Evolutionary conservation across 2,797 vertebrate genomes (phyloP), one percentile per base, ranked within the genome.

Genomic region (Pipistrellus nathusii): DNA sequence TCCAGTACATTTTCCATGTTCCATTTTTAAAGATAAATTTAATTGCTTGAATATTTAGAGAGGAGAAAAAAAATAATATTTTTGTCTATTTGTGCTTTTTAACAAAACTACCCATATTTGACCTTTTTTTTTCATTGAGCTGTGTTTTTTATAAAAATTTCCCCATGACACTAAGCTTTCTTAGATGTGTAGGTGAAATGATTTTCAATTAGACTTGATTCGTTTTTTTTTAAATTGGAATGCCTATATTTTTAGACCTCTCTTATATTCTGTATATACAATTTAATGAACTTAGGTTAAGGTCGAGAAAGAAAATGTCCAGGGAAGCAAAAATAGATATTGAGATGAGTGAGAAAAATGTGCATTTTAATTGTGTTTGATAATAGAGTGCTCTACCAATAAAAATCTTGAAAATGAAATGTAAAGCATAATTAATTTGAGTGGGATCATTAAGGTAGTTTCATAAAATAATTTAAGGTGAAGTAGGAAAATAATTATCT

Each of bases 401-500:
- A 93, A 88, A 97, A 98, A 96, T 96, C 88, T 93, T 96, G 85
- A 93, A 97, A 98, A 98, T 96, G 83, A 98, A 98, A 92, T 90
- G 94, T 92, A 97, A 97, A 97, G 91, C 71, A 93, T 96, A 95
- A 94, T 97, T 97, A 97, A 98, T 98, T 97, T 98, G 96, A 97
- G 96, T 88, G n/a, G 82, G 35, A 97, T 96, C 0, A 0, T 73
- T 62, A 94, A 98, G 96, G 71, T 94, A 93, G 96, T 95, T 98
- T 95, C 94, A 94, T 88, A 96, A 98, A 97, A 97, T 78, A 97
- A 96, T 94, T 97, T 97, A 96, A 97, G 97, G 82, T 88, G 87
- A 96, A 96, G 95, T 93, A 97, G 92, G 97, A 96, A 97, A 98
- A 93, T 46, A 98, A 97, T 98, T 97, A 96, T 76, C 90, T 96